These are phyloP conservation scores for Sympetrum striolatum DNA, from an alignment of 2,888 invertebrate species.

Conservation along the genomic window DNA sequence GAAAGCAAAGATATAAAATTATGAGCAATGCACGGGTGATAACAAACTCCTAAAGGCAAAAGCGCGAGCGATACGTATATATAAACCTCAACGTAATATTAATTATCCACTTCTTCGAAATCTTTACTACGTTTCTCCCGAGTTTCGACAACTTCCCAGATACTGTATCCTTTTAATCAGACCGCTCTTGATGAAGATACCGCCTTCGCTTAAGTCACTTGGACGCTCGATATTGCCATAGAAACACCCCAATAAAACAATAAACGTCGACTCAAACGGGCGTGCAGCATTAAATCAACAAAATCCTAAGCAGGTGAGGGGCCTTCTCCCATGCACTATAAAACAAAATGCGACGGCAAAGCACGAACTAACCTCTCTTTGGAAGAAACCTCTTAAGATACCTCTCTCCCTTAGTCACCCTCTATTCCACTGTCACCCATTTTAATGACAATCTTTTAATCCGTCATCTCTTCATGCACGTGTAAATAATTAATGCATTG, in stretches of 20 bases:
- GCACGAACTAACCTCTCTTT: not conserved
- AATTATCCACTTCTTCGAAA: not conserved
- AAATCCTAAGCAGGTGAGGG: not conserved
- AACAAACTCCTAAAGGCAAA: too few species aligned
- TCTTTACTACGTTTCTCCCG: not conserved
- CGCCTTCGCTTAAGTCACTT: not conserved
- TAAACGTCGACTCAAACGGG: conserved; percentile 1
- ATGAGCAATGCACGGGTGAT: too few species aligned
- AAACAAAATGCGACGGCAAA: not conserved
- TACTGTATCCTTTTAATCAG: not conserved
- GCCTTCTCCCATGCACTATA: not conserved
- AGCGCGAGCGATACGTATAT: too few species aligned
- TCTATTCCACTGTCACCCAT: too few species aligned
- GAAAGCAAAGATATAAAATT: too few species aligned
- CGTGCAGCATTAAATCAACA: conserved; percentile 18
- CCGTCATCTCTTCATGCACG: too few species aligned
- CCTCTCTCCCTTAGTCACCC: too few species aligned
- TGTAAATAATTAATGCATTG: too few species aligned
- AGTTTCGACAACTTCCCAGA: not conserved
- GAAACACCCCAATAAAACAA: conserved; percentile 19
- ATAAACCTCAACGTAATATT: too few species aligned
- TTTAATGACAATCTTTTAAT: too few species aligned
- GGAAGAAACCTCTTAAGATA: too few species aligned
- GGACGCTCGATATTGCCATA: conserved; percentile 18
- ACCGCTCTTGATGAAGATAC: not conserved